Base-by-base conservation (phyloP, 2,888 invertebrate species). In the Lutraria lutraria region DNA sequence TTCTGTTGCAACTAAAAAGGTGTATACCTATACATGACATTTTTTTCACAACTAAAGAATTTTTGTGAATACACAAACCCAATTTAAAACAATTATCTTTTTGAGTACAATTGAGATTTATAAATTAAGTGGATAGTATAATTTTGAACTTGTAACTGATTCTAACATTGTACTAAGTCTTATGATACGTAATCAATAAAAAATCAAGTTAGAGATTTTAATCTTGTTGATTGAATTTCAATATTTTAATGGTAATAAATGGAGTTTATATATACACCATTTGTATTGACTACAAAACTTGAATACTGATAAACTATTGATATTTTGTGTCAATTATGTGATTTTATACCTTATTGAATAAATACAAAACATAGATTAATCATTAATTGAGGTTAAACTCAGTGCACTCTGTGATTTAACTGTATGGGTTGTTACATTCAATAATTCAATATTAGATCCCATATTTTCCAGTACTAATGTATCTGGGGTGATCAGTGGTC, bases 231-330 rank as follows among this genome's bases (percentile, higher is more conserved):
- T 68, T 68, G 25, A 68, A 13, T 68, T 68, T 68, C 63, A 25
- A 68, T n/a, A 68, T 68, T 68, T 68, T 68, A 68, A 68, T 68
- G 63, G 63, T 25, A 25, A 68, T 68, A 68, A 68, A 68, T 68
- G 63, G 63, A n/a, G 25, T 68, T n/a, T 68, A 12, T 68, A 12
- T 68, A 12, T 68, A 12, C 25, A 68, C 63, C 25, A 25, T 68
- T 68, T 68, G 63, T 68, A n/a, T 25, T 25, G 25, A 68, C n/a
- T 25, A 8, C 0, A 25, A 68, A n/a, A 68, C 25, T 8, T 1
- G 63, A 68, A 25, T 68, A 25, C n/a, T n/a, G 63, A 68, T 68
- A 68, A 68, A n/a, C 4, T 25, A 68, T 25, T 68, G 63, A 68
- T 68, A 68, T 8, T 25, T 25, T 68, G 63, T 68, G 63, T 25